A percentile compares a stretch with the other conserved stretches of the same genome.
These are phyloP conservation scores for Nansenia antarctica DNA, from an alignment of 2,113 vertebrate species.

Conservation along the genomic window DNA sequence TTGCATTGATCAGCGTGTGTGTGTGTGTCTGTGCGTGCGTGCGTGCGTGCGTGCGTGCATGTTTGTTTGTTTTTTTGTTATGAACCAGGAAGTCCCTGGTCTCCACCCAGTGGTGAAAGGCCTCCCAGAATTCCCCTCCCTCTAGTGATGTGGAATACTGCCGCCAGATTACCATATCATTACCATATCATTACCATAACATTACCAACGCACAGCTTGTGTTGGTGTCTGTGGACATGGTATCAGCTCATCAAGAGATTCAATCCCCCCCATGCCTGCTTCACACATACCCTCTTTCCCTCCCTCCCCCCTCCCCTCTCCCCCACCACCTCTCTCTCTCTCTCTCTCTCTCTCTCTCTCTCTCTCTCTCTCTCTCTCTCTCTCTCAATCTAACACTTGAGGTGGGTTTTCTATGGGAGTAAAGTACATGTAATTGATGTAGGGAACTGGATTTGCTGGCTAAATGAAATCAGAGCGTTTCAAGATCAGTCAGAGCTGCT, in stretches of 20 bases:
- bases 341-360: not conserved
- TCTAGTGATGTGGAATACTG: slow-evolving; percentile 71
- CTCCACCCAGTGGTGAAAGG: slow-evolving; percentile 74
- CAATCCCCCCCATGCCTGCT: slow-evolving; percentile 47
- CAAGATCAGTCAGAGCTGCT: slow-evolving; percentile 49
- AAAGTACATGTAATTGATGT: slow-evolving; percentile 73
- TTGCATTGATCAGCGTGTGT: not conserved
- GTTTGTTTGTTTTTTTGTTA: slow-evolving; percentile 49
- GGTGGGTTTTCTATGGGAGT: slow-evolving; percentile 66
- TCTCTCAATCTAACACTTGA: slow-evolving; percentile 32
- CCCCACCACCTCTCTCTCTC: not conserved
- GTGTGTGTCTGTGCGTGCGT: slow-evolving; percentile 15
- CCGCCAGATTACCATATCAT: slow-evolving; percentile 75
- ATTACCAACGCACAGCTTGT: slow-evolving; percentile 70
- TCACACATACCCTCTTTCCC: slow-evolving; percentile 1
- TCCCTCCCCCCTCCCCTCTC: slow-evolving; percentile 1
- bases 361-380: slow-evolving; percentile 11
- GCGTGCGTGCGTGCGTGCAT: slow-evolving; percentile 2
- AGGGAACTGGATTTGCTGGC: slow-evolving; percentile 65
- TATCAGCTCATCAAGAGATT: slow-evolving; percentile 74
- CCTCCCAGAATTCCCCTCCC: slow-evolving; percentile 68
- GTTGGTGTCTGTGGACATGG: slow-evolving; percentile 65
- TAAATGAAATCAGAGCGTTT: slow-evolving; percentile 69
- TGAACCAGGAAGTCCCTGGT: slow-evolving; percentile 70
- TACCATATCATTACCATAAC: slow-evolving; percentile 76